phyloP scores from a whole-genome alignment of 1,140 invertebrate genomes.

The Meloidogyne hapla region DNA sequence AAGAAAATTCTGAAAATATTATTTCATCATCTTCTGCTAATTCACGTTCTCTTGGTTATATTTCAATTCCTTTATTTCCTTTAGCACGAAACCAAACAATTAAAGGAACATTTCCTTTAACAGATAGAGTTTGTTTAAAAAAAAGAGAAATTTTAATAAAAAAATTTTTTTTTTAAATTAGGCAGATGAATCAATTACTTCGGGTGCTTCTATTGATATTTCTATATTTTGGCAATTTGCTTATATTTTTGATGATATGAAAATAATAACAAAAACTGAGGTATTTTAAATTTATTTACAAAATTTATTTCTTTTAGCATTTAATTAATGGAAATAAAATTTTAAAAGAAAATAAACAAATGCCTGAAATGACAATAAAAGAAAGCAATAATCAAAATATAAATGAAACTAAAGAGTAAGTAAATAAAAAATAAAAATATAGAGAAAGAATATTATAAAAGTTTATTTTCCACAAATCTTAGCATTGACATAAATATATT shows the following conservation, averaged over 20 bases:
- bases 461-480: no score
- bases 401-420: neutral
- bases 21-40: neutral
- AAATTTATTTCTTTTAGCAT: neutral
- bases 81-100: slow-evolving; percentile 34
- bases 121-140: slow-evolving; percentile 8
- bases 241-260: slow-evolving; percentile 39
- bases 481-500: no score
- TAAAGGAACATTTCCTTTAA: slow-evolving; percentile 30
- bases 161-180: slow-evolving; percentile 16
- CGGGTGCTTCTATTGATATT: slow-evolving; percentile 39
- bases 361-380: neutral
- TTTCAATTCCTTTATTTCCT: slow-evolving; percentile 29
- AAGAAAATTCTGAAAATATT: slow-evolving; percentile 7
- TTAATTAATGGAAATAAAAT: no score
- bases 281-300: neutral
- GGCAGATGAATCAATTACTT: slow-evolving; percentile 27
- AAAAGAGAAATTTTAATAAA: neutral
- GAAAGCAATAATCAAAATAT: neutral
- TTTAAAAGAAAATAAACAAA: neutral
- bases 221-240: slow-evolving; percentile 47
- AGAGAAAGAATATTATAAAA: no score
- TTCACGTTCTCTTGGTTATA: slow-evolving; percentile 4
- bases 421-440: no score
- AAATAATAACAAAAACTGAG: neutral